These are phyloP conservation scores for Lithosia quadra DNA, from an alignment of 2,888 invertebrate genomes.

Conservation along the genomic window DNA sequence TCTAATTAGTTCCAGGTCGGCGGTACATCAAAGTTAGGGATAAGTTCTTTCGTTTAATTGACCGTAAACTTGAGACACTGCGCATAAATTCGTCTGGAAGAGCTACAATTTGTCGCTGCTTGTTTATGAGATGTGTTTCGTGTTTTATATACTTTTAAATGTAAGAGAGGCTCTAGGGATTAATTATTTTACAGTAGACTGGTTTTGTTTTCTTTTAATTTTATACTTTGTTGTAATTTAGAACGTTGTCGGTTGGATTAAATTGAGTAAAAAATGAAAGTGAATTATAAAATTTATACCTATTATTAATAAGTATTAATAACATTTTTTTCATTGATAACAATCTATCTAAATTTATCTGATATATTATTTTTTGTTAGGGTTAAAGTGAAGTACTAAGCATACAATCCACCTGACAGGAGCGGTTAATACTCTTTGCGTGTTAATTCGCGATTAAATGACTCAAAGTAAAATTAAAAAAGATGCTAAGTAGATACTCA, in stretches of 20 bases:
- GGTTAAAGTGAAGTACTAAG: neutral
- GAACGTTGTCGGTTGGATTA: neutral
- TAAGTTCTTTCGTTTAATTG: slow-evolving; percentile 80
- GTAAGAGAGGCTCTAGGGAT: neutral
- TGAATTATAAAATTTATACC: no score
- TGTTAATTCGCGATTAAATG: neutral
- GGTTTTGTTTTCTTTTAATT: neutral
- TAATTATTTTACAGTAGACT: slow-evolving; percentile 4
- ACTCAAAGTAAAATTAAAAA: neutral
- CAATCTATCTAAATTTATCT: no score
- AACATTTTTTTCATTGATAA: no score
- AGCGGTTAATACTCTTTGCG: neutral
- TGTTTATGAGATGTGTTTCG: slow-evolving; percentile 35
- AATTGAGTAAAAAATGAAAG: no score
- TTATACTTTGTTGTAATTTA: neutral
- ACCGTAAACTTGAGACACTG: slow-evolving; percentile 70
- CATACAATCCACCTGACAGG: neutral
- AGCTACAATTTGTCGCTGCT: slow-evolving; percentile 31
- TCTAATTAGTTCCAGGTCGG: slow-evolving; percentile 80
- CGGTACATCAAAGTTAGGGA: slow-evolving; percentile 76
- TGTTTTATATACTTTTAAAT: slow-evolving; percentile 21
- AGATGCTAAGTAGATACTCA: neutral
- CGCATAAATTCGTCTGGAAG: slow-evolving; percentile 66
- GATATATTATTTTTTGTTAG: neutral
- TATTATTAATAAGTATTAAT: no score